These are phyloP conservation scores for Byasa hedistus DNA, from an alignment of 2,888 invertebrate species.

Conservation along the genomic window DNA sequence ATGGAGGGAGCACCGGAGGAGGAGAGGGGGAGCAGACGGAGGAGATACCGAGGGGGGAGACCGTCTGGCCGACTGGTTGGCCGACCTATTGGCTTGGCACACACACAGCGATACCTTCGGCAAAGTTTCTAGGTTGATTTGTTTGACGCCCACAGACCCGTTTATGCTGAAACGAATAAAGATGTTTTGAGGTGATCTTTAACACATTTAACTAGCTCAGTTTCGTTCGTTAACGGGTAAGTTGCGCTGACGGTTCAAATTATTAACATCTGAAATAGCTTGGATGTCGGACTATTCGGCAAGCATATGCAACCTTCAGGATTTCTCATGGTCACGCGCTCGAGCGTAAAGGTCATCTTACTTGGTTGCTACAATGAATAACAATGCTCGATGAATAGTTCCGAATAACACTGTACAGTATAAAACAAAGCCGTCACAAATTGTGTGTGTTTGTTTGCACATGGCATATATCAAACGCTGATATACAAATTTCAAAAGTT, in stretches of 20 bases:
- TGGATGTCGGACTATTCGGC: constrained; percentile 44
- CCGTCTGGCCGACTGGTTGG: constrained; percentile 77
- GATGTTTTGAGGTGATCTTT: constrained; percentile 35
- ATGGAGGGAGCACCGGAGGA: constrained; percentile 41
- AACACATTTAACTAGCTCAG: constrained; percentile 21
- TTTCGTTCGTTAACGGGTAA: constrained; percentile 24
- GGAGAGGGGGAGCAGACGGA: constrained; percentile 62
- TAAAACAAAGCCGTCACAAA: constrained; percentile 7
- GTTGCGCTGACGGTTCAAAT: constrained; percentile 19
- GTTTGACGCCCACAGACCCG: constrained; percentile 51
- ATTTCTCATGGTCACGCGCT: constrained; percentile 68
- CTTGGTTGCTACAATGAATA: constrained; percentile 54
- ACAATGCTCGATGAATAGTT: constrained; percentile 50
- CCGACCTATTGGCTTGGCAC: constrained; percentile 75
- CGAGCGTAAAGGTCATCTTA: constrained; percentile 68
- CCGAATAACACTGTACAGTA: constrained; percentile 32
- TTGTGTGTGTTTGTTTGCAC: background rate
- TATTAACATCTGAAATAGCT: constrained; percentile 28
- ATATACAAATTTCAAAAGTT: background rate
- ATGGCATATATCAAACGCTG: background rate
- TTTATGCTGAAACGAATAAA: constrained; percentile 39
- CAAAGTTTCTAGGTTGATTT: constrained; percentile 64
- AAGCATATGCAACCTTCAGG: constrained; percentile 66
- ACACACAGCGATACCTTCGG: constrained; percentile 61
- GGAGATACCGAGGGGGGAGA: constrained; percentile 72